Evolutionary conservation across 2,888 invertebrate genomes (phyloP), one percentile per base, ranked within the genome.

Genomic region (Ichneumoninae sp.): DNA sequence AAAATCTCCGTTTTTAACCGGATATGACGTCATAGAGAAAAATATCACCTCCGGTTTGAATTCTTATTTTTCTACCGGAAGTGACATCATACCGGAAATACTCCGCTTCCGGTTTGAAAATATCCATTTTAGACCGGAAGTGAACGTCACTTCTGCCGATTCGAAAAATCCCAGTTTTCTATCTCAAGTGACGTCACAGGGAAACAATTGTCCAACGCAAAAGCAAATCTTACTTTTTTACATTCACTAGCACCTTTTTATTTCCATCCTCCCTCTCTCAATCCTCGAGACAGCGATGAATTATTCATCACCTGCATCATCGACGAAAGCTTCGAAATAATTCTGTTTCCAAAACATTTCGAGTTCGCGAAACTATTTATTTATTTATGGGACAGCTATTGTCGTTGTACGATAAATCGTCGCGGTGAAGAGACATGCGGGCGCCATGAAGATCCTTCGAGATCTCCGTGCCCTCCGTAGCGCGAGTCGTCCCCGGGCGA

Each of bases 341-440:
- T 91, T 91, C 77, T 91, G 87, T 92, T 92, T 91, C 78, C 88
- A 90, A 92, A 92, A 92, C 88, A 92, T 76, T 65, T 52, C 4
- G 44, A 10, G 63, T 19, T 33, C 40, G 76, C 54, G n/a, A 63
- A 33, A 52, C 60, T n/a, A 71, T 60, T 63, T 80, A 80, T 73
- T 73, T 80, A 79, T 80, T 65, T 68, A 79, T 79, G 65, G 36
- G 30, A 50, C 10, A n/a, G 8, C 47, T 40, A 65, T 22, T 63
- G 63, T 30, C 3, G 36, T 22, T 65, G 36, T 5, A 13, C 8
- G 33, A 16, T n/a, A 40, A 26, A 26, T 74, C 47, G 52, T 66
- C 47, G 60, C n/a, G 50, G 13, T 47, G 2, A 65, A 74, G 50
- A 60, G 70, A 77, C 10, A 85, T 86, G 84, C 82, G 84, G 83